These are phyloP conservation scores for Axis porcinus DNA, from an alignment of 2,113 vertebrate genomes.

Conservation along the genomic window DNA sequence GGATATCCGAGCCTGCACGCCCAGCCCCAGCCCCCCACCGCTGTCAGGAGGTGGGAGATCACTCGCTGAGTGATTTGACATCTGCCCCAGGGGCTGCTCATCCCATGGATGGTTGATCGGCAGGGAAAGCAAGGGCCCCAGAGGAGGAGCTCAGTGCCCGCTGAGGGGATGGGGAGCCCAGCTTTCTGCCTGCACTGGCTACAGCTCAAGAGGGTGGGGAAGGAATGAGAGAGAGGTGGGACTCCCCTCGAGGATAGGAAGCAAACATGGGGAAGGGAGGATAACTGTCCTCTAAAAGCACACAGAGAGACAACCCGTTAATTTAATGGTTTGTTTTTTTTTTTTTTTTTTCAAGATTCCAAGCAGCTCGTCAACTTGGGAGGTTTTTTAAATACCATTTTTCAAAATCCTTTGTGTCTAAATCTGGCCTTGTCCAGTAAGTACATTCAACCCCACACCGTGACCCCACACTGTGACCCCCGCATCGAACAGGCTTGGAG, in stretches of 20 bases:
- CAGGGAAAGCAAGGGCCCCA: not conserved
- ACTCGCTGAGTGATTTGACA: too few relatives aligned
- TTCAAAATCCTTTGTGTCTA: not conserved
- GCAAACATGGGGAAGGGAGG: too few relatives aligned
- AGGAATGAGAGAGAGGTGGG: not conserved
- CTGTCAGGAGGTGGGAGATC: not conserved
- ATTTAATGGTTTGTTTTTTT: too few relatives aligned
- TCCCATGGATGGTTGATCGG: too few relatives aligned
- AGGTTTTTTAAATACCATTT: not conserved
- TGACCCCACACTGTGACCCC: not conserved
- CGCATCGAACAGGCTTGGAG: accelerated
- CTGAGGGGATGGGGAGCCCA: not conserved
- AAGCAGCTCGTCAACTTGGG: not conserved
- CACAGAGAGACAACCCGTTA: not conserved
- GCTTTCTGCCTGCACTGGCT: not conserved
- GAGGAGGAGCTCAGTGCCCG: not conserved
- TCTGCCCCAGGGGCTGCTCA: not conserved
- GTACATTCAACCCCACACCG: not conserved
- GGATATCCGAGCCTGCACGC: not conserved
- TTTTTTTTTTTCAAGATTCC: not conserved
- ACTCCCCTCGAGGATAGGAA: accelerated
- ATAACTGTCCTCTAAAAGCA: not conserved
- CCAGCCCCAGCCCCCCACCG: not conserved
- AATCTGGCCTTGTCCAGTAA: not conserved
- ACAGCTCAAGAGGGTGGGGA: too few relatives aligned